Evolutionary conservation across 2,888 invertebrate genomes (phyloP), one percentile per base, ranked within the genome.

Genomic region (Dendrolimus pini): DNA sequence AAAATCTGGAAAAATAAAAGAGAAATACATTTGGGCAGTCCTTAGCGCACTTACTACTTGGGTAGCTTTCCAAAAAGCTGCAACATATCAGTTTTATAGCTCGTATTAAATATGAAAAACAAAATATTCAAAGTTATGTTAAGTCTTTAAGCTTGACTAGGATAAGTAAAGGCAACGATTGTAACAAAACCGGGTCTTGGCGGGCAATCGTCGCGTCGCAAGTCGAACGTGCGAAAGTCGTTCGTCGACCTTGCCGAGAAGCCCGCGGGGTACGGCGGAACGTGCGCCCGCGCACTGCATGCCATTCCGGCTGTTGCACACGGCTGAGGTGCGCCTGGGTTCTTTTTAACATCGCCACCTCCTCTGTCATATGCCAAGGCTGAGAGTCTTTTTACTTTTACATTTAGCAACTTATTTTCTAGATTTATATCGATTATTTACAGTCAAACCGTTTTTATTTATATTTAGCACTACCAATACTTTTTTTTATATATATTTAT

Each of bases 161-260:
- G 63, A 64, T 64, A 66, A 65, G 65, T 63, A 65, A 63, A 70
- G 53, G 58, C 68, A 70, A 62, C 61, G 62, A 71, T 68, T 76
- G 70, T 72, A 69, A 70, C 76, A 74, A 73, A 78, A 74, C 69
- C 69, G 67, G 69, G 70, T 69, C 64, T 61, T 61, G 60, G 65
- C 65, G 63, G 67, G 74, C 74, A 71, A 75, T 63, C 67, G 66
- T 61, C 65, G 70, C 67, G 66, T 61, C 65, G 70, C 69, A 61
- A 72, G 65, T 73, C 71, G 75, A 82, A 75, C 83, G 81, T 89
- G 88, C 89, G 89, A 89, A 89, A 89, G 89, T 89, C 89, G 89
- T 85, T 79, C 87, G 83, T 84, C 89, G 89, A 89, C 89, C 89
- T 89, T 89, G 89, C 85, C 74, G 72, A 66, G 71, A 79, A 74